Evolutionary conservation across 2,113 vertebrate species (phyloP), one percentile per base, ranked within the genome.

Genomic region (Lophura nycthemera): DNA sequence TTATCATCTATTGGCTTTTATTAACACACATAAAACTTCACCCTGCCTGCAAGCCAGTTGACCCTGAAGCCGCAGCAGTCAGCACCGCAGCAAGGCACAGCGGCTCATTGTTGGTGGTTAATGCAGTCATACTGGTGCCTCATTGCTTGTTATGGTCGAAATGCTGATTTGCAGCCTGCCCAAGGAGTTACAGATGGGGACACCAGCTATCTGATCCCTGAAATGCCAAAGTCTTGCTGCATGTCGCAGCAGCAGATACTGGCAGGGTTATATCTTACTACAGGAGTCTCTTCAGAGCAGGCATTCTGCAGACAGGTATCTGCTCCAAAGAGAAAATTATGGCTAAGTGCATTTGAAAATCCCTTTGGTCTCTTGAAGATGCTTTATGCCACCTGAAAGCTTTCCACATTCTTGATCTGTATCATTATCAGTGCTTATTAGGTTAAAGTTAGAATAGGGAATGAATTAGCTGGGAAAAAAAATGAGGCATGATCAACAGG

Each of bases 91-190:
- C 24, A 66, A 40, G 61, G 36, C 45, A 47, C 27, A 11, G 13
- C 10, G 38, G 64, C 76, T 59, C 59, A 15, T 14, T 76, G 56
- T 29, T 0, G 0, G 6, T 72, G 0, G 0, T 90, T 88, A 76
- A 43, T 15, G 27, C n/a, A 50, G 25, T 57, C 76, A 18, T 45
- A 27, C 81, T 76, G 59, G 27, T 89, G 18, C 81, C 77, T 76
- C 60, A 76, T 83, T 86, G 72, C 29, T 76, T 90, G 67, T 89
- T 48, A 47, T 48, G 47, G 40, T 56, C 86, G 47, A 60, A 75
- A 17, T 1, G 4, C 48, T 79, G 3, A 0, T 75, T 83, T 94
- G 59, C 52, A 86, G 77, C 52, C 52, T 87, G 70, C 74, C 77
- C 54, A 63, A 66, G 38, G 38, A 71, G 25, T 56, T 52, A 30